Conservation (phyloP, 2,888 invertebrate species). For the Hydriomena furcata region DNA sequence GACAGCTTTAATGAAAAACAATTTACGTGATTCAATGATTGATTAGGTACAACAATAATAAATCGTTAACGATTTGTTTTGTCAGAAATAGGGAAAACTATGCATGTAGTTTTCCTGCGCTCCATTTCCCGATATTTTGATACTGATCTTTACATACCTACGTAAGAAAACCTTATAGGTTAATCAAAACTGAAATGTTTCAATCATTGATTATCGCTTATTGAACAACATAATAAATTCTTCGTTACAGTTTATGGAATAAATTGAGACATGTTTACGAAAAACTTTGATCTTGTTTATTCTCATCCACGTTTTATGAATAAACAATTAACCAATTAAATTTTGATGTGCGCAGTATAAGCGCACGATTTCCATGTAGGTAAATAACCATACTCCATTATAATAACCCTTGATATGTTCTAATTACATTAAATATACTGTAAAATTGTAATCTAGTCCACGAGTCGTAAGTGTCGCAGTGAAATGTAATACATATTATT, state of each 20-base stretch:
- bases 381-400: conserved; percentile 39
- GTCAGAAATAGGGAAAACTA: too few species aligned
- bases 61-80: too few species aligned
- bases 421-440: conserved; percentile 52
- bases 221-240: background rate
- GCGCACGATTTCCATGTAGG: conserved; percentile 27
- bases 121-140: too few species aligned
- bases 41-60: too few species aligned
- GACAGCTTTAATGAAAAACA: too few species aligned
- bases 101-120: too few species aligned
- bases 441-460: conserved; percentile 64
- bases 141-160: too few species aligned
- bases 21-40: too few species aligned
- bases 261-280: conserved; percentile 21
- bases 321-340: conserved; percentile 34
- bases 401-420: conserved; percentile 49
- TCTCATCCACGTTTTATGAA: conserved; percentile 32
- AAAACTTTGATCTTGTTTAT: conserved; percentile 24
- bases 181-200: too few species aligned
- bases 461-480: conserved; percentile 63
- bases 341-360: conserved; percentile 44
- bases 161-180: too few species aligned
- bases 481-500: conserved; percentile 38
- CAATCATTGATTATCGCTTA: too few species aligned
- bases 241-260: background rate